Conservation (phyloP, 2,113 vertebrate species). For the Tachysurus vachellii region DNA sequence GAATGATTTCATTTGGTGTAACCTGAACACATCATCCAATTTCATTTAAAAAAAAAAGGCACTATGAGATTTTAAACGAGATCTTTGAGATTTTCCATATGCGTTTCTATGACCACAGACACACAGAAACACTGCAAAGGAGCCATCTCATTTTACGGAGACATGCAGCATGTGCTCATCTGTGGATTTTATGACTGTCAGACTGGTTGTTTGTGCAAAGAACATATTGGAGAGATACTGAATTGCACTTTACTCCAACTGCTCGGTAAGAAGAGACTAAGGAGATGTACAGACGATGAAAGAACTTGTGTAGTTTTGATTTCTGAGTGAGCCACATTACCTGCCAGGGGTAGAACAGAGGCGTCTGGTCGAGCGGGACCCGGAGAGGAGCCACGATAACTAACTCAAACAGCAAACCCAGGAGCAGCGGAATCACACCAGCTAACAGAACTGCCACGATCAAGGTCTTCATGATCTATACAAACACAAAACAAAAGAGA, state of each 20-base stretch:
- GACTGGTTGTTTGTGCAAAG: neutral
- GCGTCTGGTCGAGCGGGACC: constrained; percentile 96
- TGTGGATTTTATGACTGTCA: neutral
- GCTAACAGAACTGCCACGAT: constrained; percentile 92
- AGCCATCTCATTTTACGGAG: neutral
- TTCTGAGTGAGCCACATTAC: constrained; percentile 62
- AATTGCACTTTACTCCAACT: neutral
- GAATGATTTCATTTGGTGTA: neutral
- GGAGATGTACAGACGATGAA: neutral
- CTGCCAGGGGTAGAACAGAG: constrained; percentile 99
- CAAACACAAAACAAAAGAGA: constrained; percentile 8
- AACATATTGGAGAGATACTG: neutral
- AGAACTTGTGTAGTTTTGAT: neutral
- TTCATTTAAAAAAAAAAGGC: neutral
- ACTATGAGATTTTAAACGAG: neutral
- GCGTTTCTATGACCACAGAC: neutral
- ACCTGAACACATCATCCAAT: neutral
- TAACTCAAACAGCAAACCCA: constrained; percentile 93
- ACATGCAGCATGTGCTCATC: no score
- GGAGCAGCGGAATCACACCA: constrained; percentile 90
- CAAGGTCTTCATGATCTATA: constrained; percentile 93
- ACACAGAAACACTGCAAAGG: neutral
- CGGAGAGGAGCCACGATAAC: constrained; percentile 95
- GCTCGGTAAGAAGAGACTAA: no score
- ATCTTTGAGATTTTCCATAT: neutral